Evolutionary conservation across 2,797 vertebrate genomes (phyloP).

Genomic region (Poeciliopsis infans): DNA sequence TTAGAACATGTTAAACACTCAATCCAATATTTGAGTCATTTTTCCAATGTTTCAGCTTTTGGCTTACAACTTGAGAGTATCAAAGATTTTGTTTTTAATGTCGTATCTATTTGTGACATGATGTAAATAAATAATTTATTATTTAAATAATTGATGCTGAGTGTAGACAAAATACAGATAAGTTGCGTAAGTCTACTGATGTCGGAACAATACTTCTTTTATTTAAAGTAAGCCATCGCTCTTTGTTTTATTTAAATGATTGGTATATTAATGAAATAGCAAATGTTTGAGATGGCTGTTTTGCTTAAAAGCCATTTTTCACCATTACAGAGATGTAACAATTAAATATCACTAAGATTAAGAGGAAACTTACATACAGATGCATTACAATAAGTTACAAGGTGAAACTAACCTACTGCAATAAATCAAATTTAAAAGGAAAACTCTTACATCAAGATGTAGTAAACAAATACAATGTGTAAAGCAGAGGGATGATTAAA

Average conservation of each 20-base stretch:
- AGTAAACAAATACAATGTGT: not conserved
- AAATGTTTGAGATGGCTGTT: not conserved
- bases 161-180: not conserved
- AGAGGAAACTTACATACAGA: not conserved
- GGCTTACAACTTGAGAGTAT: not conserved
- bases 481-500: not conserved
- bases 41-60: not conserved
- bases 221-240: not conserved
- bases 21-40: not conserved
- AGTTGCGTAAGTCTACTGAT: not conserved
- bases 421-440: not conserved
- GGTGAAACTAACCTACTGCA: not conserved
- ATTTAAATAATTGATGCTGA: not conserved
- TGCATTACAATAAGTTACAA: not conserved
- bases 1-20: not conserved
- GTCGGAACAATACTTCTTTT: not conserved
- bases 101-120: not conserved
- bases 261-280: not conserved
- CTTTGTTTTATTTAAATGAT: not conserved
- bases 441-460: not conserved
- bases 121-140: not conserved
- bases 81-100: not conserved
- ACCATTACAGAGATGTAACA: not conserved
- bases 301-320: not conserved
- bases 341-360: not conserved